Conservation (phyloP, 2,888 invertebrate genomes). For the Microdon myrmicae region DNA sequence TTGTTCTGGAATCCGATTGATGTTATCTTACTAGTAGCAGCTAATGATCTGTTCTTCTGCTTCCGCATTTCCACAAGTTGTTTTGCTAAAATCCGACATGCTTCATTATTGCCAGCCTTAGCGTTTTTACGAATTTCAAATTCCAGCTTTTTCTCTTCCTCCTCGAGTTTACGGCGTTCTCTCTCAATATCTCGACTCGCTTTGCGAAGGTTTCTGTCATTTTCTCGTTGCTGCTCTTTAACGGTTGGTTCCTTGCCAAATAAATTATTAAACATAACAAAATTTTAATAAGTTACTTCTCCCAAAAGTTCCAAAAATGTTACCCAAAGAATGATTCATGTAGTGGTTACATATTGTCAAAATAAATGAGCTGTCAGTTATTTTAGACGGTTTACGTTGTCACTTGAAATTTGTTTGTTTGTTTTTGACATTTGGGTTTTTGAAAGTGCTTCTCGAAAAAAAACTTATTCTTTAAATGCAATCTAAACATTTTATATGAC, state of each 20-base stretch:
- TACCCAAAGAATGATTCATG: constrained; percentile 23
- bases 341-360: too few species aligned
- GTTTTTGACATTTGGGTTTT: too few species aligned
- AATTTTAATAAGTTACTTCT: too few species aligned
- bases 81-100: constrained; percentile 84
- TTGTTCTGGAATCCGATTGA: constrained; percentile 87
- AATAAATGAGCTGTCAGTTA: too few species aligned
- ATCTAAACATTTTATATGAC: too few species aligned
- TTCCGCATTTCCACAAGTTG: constrained; percentile 88
- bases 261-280: constrained; percentile 67
- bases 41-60: constrained; percentile 84
- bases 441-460: too few species aligned
- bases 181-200: constrained; percentile 86
- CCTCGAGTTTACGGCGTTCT: constrained; percentile 82
- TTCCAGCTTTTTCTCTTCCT: constrained; percentile 92
- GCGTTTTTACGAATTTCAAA: constrained; percentile 90
- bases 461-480: too few species aligned
- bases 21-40: constrained; percentile 82
- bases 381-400: too few species aligned
- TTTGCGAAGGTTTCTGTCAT: constrained; percentile 82
- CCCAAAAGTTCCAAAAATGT: background rate
- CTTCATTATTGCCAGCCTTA: constrained; percentile 86
- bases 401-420: too few species aligned
- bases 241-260: constrained; percentile 74
- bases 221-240: constrained; percentile 84